Evolutionary conservation across 2,888 invertebrate genomes (phyloP).

Genomic region (Merodon equestris): DNA sequence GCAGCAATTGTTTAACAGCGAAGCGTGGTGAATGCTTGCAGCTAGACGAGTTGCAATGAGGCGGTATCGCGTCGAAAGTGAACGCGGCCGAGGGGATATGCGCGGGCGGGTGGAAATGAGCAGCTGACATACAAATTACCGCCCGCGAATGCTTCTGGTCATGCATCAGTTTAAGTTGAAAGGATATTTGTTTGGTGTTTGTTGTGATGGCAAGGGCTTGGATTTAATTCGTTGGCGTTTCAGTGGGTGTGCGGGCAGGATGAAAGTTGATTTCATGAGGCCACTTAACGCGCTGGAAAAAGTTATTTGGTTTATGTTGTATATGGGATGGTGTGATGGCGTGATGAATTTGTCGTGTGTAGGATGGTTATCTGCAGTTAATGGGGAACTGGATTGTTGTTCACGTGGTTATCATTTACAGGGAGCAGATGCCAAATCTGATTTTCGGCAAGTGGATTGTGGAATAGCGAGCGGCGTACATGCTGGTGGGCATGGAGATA

Average conservation of each 20-base stretch:
- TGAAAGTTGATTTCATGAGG: neutral
- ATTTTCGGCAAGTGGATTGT: too few relatives aligned
- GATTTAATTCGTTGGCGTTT: constrained; percentile 5
- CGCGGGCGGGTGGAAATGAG: constrained; percentile 35
- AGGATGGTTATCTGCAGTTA: too few relatives aligned
- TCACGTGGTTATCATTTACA: too few relatives aligned
- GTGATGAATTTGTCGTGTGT: too few relatives aligned
- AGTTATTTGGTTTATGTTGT: constrained; percentile 14
- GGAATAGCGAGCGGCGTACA: too few relatives aligned
- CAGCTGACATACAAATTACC: constrained; percentile 61
- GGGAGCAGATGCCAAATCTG: too few relatives aligned
- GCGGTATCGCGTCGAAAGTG: constrained; percentile 45
- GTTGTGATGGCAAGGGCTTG: neutral
- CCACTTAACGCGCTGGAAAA: neutral
- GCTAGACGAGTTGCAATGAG: constrained; percentile 19
- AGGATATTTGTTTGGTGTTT: constrained; percentile 35
- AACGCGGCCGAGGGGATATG: constrained; percentile 2
- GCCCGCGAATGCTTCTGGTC: constrained; percentile 16
- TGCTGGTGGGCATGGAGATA: too few relatives aligned
- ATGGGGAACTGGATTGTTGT: too few relatives aligned
- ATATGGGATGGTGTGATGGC: constrained; percentile 4
- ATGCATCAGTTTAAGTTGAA: constrained; percentile 26
- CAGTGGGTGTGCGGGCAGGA: neutral
- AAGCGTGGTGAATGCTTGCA: constrained; percentile 12
- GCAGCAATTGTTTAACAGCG: constrained; percentile 52